phyloP scores from a whole-genome alignment of 2,888 invertebrate genomes.

The Mesochorus sp. region DNA sequence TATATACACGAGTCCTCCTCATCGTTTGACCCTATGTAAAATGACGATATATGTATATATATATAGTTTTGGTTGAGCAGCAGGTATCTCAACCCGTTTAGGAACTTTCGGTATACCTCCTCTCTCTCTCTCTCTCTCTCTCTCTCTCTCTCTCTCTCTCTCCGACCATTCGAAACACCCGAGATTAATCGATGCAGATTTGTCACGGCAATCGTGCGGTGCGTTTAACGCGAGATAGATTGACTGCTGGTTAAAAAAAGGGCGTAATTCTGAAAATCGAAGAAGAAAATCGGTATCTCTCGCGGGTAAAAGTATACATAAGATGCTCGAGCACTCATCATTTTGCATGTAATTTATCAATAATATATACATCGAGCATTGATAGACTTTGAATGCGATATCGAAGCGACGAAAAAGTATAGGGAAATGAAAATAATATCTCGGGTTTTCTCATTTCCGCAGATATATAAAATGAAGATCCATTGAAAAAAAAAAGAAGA shows the following conservation, averaged over 20 bases:
- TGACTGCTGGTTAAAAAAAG: too few species aligned
- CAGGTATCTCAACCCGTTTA: conserved; percentile 47
- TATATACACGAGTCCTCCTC: background rate
- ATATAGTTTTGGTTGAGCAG: conserved; percentile 1
- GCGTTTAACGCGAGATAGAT: conserved; percentile 62
- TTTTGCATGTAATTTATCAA: too few species aligned
- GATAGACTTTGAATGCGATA: too few species aligned
- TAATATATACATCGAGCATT: too few species aligned
- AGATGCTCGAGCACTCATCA: too few species aligned
- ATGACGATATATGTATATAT: conserved; percentile 1
- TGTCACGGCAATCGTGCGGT: conserved; percentile 73
- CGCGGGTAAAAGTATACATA: too few species aligned
- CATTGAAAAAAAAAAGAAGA: background rate
- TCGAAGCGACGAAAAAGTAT: too few species aligned
- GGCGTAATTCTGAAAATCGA: too few species aligned
- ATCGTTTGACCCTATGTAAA: conserved; percentile 14
- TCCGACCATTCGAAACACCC: conserved; percentile 53
- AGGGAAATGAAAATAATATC: background rate
- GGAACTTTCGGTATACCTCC: conserved; percentile 35
- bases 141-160: conserved; percentile 5
- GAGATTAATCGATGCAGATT: conserved; percentile 76
- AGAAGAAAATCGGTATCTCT: conserved; percentile 6
- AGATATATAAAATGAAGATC: background rate
- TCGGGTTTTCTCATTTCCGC: background rate
- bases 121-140: conserved; percentile 7